A percentile compares a stretch with the other conserved stretches of the same genome.
Conservation (phyloP, 2,797 vertebrate genomes). For the Psittacula echo region DNA sequence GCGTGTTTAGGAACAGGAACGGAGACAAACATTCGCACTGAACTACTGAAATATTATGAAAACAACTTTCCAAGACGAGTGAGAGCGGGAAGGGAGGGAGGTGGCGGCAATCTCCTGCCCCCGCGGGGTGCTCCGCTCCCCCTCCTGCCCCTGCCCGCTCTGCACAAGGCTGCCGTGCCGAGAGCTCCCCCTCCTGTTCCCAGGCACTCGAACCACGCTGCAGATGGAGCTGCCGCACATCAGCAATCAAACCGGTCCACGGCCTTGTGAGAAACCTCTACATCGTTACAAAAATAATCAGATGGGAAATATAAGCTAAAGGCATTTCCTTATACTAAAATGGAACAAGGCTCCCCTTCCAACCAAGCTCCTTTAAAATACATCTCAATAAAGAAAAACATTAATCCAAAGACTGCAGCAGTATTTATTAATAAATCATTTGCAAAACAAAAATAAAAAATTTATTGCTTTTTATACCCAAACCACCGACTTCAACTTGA, state of each 20-base stretch:
- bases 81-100: neutral
- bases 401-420: neutral
- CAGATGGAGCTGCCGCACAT: neutral
- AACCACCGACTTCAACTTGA: neutral
- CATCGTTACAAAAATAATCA: neutral
- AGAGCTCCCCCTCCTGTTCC: slow-evolving; percentile 44
- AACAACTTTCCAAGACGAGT: neutral
- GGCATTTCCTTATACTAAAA: neutral
- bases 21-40: neutral
- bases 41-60: neutral
- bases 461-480: neutral
- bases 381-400: neutral
- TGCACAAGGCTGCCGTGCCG: neutral
- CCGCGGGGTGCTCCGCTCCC: neutral
- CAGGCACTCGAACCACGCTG: neutral
- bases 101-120: neutral
- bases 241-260: fast-evolving
- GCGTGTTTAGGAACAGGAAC: neutral
- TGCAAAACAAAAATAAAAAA: neutral
- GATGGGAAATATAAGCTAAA: neutral
- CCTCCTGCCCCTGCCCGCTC: neutral
- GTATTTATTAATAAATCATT: neutral
- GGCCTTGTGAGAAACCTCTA: neutral
- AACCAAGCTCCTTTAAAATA: neutral
- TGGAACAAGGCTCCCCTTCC: neutral